Evolutionary conservation across 2,888 invertebrate species (phyloP), one percentile per base, ranked within the genome.

Genomic region (Aphidoletes aphidimyza): DNA sequence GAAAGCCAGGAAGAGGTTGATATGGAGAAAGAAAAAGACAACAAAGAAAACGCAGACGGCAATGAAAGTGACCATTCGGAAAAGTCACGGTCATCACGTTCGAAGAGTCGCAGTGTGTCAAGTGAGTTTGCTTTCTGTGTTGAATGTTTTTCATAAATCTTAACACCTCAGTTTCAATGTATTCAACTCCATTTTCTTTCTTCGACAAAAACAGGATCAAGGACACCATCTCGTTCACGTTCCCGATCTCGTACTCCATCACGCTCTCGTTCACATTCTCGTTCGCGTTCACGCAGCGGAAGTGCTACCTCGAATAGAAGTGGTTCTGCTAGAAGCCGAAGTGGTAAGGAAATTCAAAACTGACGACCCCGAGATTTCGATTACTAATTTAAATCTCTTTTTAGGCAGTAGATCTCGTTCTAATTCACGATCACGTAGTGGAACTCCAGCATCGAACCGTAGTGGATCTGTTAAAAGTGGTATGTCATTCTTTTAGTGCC

Each of bases 21-120:
- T 8, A 87, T 54, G 1, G 84, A 87, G n/a, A 87, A 87, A 84
- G 87, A 86, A 14, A 87, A 87, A 85, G 87, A 86, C 39, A 84
- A 87, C 49, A 85, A 87, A 85, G 85, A 85, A 59, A 85, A 86
- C 42, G 85, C 85, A 54, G 86, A 86, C 84, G 87, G 84, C 9
- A 84, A 84, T 86, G 42, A 86, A 81, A 81, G 81, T 81, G 81
- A 81, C 84, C 85, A 17, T 86, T 85, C 17, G 84, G 34, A 36
- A 49, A 54, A 54, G 22, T 85, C 84, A 84, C 78, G 49, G 47
- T 84, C 84, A 0, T 91, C 91, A 0, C 88, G 89, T 1, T 86
- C 86, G 6, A 86, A 88, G 83, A 87, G 88, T 34, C 85, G 86
- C 42, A 85, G 85, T 69, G 86, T 86, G 30, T 83, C 85, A 69